Conservation (phyloP, 2,888 invertebrate genomes). For the Schizaphis graminum region DNA sequence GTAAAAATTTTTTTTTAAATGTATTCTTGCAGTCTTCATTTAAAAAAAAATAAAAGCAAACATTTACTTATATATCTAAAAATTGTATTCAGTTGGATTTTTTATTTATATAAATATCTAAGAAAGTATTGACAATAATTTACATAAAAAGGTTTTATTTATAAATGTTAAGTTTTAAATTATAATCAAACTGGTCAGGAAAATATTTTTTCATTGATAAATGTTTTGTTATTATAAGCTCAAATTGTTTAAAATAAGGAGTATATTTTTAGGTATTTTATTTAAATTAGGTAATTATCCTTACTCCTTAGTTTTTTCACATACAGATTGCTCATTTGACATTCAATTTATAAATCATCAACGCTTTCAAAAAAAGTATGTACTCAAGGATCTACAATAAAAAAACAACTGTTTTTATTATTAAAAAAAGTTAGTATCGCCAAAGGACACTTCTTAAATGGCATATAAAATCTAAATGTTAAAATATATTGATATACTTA, state of each 20-base stretch:
- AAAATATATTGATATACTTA: not conserved
- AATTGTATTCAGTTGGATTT: not conserved
- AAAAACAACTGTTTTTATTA: not conserved
- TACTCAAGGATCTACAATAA: not conserved
- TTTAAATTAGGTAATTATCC: not conserved
- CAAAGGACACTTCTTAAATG: not conserved
- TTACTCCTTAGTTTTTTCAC: not conserved
- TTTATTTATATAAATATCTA: not conserved
- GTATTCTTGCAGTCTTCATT: not conserved
- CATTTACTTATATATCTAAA: not conserved
- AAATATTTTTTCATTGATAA: not conserved
- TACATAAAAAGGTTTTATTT: not conserved
- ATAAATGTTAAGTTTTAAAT: not conserved
- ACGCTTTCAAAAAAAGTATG: not conserved
- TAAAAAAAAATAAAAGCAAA: not conserved
- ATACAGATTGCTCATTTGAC: not conserved
- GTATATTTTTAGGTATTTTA: not conserved
- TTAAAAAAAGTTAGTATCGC: not conserved
- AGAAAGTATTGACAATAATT: not conserved
- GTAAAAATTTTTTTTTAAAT: not conserved
- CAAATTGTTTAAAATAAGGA: not conserved
- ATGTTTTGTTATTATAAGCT: not conserved
- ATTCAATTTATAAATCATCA: not conserved
- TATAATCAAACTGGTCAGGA: not conserved
- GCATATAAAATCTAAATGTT: not conserved